Evolutionary conservation across 2,113 vertebrate species (phyloP), one percentile per base, ranked within the genome.

Genomic region (Calypte anna): DNA sequence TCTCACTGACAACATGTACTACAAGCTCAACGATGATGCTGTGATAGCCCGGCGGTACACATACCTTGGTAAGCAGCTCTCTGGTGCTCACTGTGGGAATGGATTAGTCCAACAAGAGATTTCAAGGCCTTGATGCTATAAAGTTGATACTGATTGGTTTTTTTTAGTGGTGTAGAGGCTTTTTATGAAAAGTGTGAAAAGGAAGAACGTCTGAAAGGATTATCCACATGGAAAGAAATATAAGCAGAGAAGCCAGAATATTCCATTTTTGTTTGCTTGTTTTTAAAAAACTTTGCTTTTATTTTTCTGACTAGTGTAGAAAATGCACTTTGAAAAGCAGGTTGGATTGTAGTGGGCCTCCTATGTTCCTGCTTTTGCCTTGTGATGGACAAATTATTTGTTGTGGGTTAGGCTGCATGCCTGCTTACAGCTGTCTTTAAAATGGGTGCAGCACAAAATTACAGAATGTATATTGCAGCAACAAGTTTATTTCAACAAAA

Each of bases 41-140:
- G 95, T 98, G 30, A 98, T 98, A 97, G 98, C 97, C 46, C 98
- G 98, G 96, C 96, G 99, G 91, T 99, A 99, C 97, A 99, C 99
- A 13, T 99, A 99, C 93, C 98, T 99, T 21, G 99, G 99, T 99
- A 96, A 98, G 98, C 88, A 73, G 48, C 72, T 81, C 9, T 50
- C 15, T 54, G 31, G 15, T 72, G 61, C 40, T 82, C 3, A 3
- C 9, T 85, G 24, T 44, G 31, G 30, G 55, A 28, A 28, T 2
- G 18, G 48, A 59, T 59, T 43, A 25, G 18, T 64, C 38, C 30
- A 50, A 27, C 16, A 83, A 59, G 1, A 0, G 40, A 17, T 69
- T 70, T 77, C 64, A 86, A 43, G 31, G 46, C 23, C 81, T 63
- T 80, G 63, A 23, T 63, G 25, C 28, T 77, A 8, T 43, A 4